A percentile compares a stretch with the other conserved stretches of the same genome.
phyloP scores from a whole-genome alignment of 2,113 vertebrate species.

The Cephalophus harveyi region DNA sequence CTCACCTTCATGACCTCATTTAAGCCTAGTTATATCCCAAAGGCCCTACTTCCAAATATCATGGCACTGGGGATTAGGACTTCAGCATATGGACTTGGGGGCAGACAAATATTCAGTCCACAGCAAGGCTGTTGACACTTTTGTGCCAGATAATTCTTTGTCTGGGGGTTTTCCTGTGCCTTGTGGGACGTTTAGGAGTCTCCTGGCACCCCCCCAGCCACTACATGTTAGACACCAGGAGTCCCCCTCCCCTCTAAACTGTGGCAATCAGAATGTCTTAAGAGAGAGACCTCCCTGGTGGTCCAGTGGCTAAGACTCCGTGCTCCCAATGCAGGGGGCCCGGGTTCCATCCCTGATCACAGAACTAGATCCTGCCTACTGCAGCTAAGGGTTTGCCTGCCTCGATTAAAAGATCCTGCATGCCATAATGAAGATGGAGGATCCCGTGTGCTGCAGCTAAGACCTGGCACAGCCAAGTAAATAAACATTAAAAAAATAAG shows the following conservation, averaged over 20 bases:
- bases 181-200: neutral
- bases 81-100: neutral
- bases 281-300: neutral
- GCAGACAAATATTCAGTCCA: neutral
- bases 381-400: neutral
- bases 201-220: neutral
- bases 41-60: neutral
- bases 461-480: neutral
- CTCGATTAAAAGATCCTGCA: rapidly evolving
- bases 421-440: neutral
- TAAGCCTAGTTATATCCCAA: neutral
- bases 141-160: neutral
- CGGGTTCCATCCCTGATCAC: neutral
- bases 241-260: neutral
- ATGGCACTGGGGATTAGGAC: neutral
- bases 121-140: neutral
- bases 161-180: neutral
- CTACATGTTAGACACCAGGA: neutral
- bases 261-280: neutral
- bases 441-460: neutral
- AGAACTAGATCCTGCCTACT: neutral
- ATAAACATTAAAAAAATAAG: neutral
- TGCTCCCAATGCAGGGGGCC: neutral
- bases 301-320: neutral
- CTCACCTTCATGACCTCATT: neutral